Evolutionary conservation across 1,140 invertebrate genomes (phyloP), one percentile per base, ranked within the genome.

Genomic region (Ips typographus): DNA sequence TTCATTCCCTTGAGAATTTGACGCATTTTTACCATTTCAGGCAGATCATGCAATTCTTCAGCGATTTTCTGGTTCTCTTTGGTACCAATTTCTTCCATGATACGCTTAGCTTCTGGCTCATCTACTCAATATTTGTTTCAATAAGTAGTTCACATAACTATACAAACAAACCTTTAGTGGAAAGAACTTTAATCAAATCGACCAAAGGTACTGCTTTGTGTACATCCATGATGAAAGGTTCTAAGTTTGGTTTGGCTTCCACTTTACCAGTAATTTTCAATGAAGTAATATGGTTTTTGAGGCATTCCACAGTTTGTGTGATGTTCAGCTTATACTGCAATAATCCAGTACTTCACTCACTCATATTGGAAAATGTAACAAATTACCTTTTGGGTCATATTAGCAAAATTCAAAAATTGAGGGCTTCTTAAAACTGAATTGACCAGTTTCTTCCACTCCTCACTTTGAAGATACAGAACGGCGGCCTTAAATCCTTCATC

Each of bases 401-500:
- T 39, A 7, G 6, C n/a, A 59, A 70, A 65, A 36, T 58, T 60
- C 3, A 8, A 52, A 71, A 65, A 75, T 38, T 71, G 74, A 7
- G 69, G 58, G 5, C 68, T 72, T 40, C 68, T 61, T 22, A 53
- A 36, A 2, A 75, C 51, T n/a, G 49, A 63, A 39, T 56, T 44
- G 1, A 74, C 42, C 8, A 72, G 22, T 5, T 60, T 40, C 3
- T 36, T 55, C 75, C 75, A 78, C 36, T 75, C 73, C 38, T 68
- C 62, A 37, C 72, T 59, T 61, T 76, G 72, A 6, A 78, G 65
- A 58, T 73, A 76, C 6, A 67, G 58, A 1, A 78, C 37, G 8
- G 72, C 76, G 36, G 76, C 71, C 51, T 73, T 73, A 65, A 76
- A 77, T 5, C 71, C 72, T 40, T 65, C 42, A 42, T 78, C 77